These are phyloP conservation scores for Myiotriccus ornatus DNA, from an alignment of 2,797 vertebrate species.

Conservation along the genomic window DNA sequence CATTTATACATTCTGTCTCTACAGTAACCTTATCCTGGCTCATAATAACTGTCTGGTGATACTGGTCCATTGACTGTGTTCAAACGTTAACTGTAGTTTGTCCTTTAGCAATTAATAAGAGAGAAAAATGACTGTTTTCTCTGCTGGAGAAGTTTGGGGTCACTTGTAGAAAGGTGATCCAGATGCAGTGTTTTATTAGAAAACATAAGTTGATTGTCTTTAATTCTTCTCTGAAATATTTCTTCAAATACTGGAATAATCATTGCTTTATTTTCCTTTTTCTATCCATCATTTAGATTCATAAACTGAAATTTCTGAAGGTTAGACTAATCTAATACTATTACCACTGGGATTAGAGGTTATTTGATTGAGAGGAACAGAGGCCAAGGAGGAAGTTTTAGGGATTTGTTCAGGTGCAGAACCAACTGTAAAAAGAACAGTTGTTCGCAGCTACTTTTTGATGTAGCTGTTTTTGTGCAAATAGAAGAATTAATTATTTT, in stretches of 20 bases:
- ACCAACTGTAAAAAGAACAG: background rate
- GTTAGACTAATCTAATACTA: background rate
- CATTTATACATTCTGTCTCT: background rate
- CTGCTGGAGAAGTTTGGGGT: slow-evolving; percentile 38
- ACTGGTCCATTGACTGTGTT: slow-evolving; percentile 22
- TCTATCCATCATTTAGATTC: background rate
- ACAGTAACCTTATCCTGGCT: background rate
- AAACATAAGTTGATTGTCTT: slow-evolving; percentile 27
- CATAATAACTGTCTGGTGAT: background rate
- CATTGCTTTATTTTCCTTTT: slow-evolving; percentile 5
- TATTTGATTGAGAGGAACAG: background rate
- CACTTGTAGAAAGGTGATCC: slow-evolving; percentile 36
- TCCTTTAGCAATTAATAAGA: slow-evolving; percentile 49
- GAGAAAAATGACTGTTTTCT: slow-evolving; percentile 47
- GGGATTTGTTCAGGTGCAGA: background rate
- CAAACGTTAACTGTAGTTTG: slow-evolving; percentile 34
- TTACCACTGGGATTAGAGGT: background rate
- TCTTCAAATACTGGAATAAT: slow-evolving; percentile 14
- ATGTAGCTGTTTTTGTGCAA: background rate
- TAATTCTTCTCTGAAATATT: slow-evolving; percentile 41
- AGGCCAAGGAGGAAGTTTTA: background rate
- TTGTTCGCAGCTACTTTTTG: background rate
- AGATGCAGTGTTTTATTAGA: slow-evolving; percentile 30
- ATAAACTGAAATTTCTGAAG: background rate
- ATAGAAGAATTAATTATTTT: background rate